Conservation (phyloP, 2,797 vertebrate genomes). For the Geotrypetes seraphini region DNA sequence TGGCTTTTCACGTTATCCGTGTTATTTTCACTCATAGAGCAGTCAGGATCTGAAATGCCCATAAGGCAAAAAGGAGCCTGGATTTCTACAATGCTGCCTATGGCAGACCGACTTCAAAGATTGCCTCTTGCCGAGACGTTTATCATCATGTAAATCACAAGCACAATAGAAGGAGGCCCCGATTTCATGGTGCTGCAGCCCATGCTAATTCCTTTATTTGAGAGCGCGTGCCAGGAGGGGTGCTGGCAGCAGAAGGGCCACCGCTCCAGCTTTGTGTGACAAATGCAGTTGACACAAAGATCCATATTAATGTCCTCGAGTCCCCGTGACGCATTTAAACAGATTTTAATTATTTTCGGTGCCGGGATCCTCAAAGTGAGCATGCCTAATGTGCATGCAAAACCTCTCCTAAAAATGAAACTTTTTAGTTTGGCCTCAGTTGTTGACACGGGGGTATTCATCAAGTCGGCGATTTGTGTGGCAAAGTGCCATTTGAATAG, state of each 20-base stretch:
- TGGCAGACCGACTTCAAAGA: conserved; percentile 33
- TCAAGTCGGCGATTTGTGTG: conserved; percentile 69
- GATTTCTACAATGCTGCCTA: not conserved
- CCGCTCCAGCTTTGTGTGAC: conserved; percentile 40
- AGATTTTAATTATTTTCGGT: conserved; percentile 58
- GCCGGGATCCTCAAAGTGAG: conserved; percentile 38
- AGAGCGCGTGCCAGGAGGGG: conserved; percentile 49
- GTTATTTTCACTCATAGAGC: too few species aligned
- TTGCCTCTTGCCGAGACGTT: conserved; percentile 29
- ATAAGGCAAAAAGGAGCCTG: not conserved
- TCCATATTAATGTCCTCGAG: conserved; percentile 61
- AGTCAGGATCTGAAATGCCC: not conserved
- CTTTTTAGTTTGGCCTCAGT: conserved; percentile 56
- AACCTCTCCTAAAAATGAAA: conserved; percentile 56
- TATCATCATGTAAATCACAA: conserved; percentile 45
- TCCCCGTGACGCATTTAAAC: conserved; percentile 55
- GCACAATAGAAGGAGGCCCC: conserved; percentile 50
- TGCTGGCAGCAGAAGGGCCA: conserved; percentile 41
- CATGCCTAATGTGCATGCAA: conserved; percentile 48
- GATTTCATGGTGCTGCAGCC: conserved; percentile 56
- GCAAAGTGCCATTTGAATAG: conserved; percentile 74
- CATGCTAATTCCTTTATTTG: conserved; percentile 47
- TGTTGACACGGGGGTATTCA: conserved; percentile 57
- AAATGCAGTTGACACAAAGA: conserved; percentile 60
- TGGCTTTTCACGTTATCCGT: too few species aligned